A percentile compares a stretch with the other conserved stretches of the same genome.
Evolutionary conservation across 2,113 vertebrate species (phyloP).

Genomic region (Amphilophus citrinellus): DNA sequence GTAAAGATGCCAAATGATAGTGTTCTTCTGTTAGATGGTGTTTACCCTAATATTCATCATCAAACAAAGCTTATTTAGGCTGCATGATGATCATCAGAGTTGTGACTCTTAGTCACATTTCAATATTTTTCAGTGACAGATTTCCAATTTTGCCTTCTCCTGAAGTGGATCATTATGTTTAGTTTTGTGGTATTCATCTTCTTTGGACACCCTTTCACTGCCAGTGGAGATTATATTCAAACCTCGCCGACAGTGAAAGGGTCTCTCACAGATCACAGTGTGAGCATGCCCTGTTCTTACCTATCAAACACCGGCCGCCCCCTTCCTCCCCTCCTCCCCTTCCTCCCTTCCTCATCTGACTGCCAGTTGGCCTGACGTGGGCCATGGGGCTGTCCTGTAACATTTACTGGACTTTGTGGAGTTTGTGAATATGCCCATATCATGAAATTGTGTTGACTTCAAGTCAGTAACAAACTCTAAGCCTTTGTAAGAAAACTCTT

Average conservation of each 20-base stretch:
- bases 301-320: conserved; percentile 50
- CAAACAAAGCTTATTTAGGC: conserved; percentile 38
- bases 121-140: conserved; percentile 19
- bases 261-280: conserved; percentile 77
- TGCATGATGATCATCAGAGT: conserved; percentile 59
- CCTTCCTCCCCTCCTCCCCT: not conserved
- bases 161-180: conserved; percentile 39
- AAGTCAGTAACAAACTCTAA: not conserved
- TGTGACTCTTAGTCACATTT: conserved; percentile 30
- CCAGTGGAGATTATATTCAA: conserved; percentile 12
- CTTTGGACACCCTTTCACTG: conserved; percentile 73
- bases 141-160: conserved; percentile 15
- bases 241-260: conserved; percentile 67
- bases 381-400: not conserved
- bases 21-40: conserved; percentile 26
- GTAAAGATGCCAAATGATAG: conserved; percentile 41
- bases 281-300: conserved; percentile 77
- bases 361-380: not conserved
- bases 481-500: rapidly evolving
- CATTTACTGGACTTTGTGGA: conserved; percentile 6
- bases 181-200: conserved; percentile 43
- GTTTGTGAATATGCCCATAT: not conserved
- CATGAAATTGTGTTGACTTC: not conserved
- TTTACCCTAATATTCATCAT: conserved; percentile 24
- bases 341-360: not conserved